A percentile compares a stretch with the other conserved stretches of the same genome.
These are phyloP conservation scores for Rhagophthalmus giganteus DNA, from an alignment of 2,888 invertebrate species.

Conservation along the genomic window DNA sequence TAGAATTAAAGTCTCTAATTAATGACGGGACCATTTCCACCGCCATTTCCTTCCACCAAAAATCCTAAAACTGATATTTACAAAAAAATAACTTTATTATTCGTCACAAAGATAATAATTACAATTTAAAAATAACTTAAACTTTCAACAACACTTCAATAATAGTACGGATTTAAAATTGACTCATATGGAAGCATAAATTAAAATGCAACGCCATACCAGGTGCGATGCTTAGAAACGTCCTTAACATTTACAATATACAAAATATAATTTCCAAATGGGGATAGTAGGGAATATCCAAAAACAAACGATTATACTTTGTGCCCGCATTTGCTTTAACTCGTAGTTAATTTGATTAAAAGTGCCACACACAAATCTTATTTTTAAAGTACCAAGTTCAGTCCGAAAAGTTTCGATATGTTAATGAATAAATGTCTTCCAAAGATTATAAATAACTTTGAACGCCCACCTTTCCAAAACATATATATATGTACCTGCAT, in stretches of 20 bases:
- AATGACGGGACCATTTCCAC: too few relatives aligned
- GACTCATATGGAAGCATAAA: not conserved
- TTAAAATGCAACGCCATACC: not conserved
- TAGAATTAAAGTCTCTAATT: too few relatives aligned
- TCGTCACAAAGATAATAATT: too few relatives aligned
- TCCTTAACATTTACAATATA: too few relatives aligned
- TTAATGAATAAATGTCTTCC: constrained; percentile 1
- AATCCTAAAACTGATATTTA: too few relatives aligned
- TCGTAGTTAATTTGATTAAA: constrained; percentile 2
- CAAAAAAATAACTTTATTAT: too few relatives aligned
- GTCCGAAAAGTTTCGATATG: constrained; percentile 6
- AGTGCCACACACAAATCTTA: not conserved
- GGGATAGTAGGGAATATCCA: constrained; percentile 4
- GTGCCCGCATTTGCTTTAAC: constrained; percentile 14
- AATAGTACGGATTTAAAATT: not conserved
- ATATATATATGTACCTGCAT: too few relatives aligned
- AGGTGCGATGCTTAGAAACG: too few relatives aligned
- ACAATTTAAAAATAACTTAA: not conserved
- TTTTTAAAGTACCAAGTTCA: not conserved
- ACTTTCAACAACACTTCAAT: not conserved
- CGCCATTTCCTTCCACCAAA: too few relatives aligned
- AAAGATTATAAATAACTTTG: not conserved
- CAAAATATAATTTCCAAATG: not conserved
- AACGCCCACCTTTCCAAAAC: too few relatives aligned
- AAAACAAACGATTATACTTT: constrained; percentile 2